phyloP scores from a whole-genome alignment of 2,888 invertebrate genomes.

The Microplitis deprimator region DNA sequence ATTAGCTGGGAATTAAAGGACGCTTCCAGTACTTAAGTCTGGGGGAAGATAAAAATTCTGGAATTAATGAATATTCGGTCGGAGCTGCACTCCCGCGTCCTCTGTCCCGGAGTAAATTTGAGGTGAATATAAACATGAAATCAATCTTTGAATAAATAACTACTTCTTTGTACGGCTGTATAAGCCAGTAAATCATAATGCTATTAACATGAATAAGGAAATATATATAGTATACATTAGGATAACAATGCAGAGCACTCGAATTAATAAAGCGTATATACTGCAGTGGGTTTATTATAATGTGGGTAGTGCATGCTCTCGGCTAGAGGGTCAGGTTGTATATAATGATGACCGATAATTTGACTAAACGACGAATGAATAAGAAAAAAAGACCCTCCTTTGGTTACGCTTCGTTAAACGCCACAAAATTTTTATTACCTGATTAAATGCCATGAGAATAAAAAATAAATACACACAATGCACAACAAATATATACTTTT shows the following conservation, averaged over 20 bases:
- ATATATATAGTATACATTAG: neutral
- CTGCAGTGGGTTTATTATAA: constrained; percentile 1
- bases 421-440: constrained; percentile 51
- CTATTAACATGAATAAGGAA: neutral
- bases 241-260: neutral
- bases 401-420: constrained; percentile 50
- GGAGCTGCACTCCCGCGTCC: too few relatives aligned
- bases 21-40: constrained; percentile 43
- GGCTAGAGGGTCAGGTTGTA: constrained; percentile 5
- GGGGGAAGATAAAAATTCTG: constrained; percentile 2
- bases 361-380: constrained; percentile 43
- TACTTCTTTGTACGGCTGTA: neutral
- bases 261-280: neutral
- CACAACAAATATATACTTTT: neutral
- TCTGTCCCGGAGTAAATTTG: too few relatives aligned
- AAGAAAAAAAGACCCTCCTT: constrained; percentile 47
- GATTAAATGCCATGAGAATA: constrained; percentile 41
- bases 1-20: constrained; percentile 66
- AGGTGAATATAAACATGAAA: constrained; percentile 32
- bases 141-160: constrained; percentile 44
- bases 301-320: constrained; percentile 5
- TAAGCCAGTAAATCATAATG: neutral
- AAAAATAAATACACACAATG: constrained; percentile 12
- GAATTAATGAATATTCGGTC: constrained; percentile 40
- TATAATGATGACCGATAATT: constrained; percentile 61